These are phyloP conservation scores for Chrysolophus pictus DNA, from an alignment of 2,797 vertebrate species.

Conservation along the genomic window DNA sequence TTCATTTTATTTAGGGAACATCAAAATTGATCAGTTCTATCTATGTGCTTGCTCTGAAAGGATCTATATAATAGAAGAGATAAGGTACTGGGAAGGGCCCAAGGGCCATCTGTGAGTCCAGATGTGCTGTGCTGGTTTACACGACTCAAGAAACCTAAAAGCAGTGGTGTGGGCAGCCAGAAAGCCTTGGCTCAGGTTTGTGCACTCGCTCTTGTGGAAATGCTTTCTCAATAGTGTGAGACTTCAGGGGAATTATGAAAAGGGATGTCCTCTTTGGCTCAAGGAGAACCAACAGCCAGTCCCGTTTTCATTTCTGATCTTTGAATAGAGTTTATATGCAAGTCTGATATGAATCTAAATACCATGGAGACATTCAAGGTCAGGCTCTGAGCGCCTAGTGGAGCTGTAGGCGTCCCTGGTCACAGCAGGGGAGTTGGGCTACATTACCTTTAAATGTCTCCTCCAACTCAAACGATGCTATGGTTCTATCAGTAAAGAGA, in stretches of 20 bases:
- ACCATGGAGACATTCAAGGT: too few species aligned
- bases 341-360: too few species aligned
- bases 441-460: too few species aligned
- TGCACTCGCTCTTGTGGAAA: neutral
- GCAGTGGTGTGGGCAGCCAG: neutral
- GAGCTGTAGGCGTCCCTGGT: too few species aligned
- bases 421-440: too few species aligned
- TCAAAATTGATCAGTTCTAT: neutral
- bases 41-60: neutral
- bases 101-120: neutral
- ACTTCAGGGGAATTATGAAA: neutral
- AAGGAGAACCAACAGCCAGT: neutral
- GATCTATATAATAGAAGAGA: neutral
- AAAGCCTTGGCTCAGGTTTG: neutral
- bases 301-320: neutral
- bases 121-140: rapidly evolving
- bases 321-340: neutral
- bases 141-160: neutral
- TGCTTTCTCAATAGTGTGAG: neutral
- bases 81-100: neutral
- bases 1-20: neutral
- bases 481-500: neutral
- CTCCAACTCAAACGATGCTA: too few species aligned
- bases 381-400: too few species aligned
- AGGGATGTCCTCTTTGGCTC: neutral